phyloP scores from a whole-genome alignment of 2,113 vertebrate species.

The Neodontobutis hainanensis region DNA sequence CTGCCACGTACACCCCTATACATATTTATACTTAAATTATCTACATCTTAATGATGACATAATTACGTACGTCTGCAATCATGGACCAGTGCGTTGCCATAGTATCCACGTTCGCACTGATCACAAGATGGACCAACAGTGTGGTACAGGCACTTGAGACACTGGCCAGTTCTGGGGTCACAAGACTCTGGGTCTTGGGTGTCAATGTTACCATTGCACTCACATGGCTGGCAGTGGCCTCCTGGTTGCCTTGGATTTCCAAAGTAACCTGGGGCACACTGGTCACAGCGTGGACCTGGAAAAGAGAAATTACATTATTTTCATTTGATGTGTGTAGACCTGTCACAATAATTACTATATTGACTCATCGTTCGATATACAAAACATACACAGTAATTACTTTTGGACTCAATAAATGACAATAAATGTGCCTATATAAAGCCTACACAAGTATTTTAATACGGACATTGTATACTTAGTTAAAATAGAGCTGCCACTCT shows the following conservation, averaged over 20 bases:
- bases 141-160: slow-evolving; percentile 84
- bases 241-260: slow-evolving; percentile 74
- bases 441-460: too few relatives aligned
- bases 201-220: slow-evolving; percentile 87
- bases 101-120: slow-evolving; percentile 82
- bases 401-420: too few relatives aligned
- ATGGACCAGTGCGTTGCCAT: slow-evolving; percentile 80
- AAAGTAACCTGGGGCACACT: slow-evolving; percentile 84
- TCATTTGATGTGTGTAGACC: too few relatives aligned
- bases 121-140: slow-evolving; percentile 78
- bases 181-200: slow-evolving; percentile 81
- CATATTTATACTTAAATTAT: neutral
- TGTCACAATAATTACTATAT: too few relatives aligned
- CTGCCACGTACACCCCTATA: too few relatives aligned
- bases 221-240: slow-evolving; percentile 79
- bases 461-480: too few relatives aligned
- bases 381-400: too few relatives aligned
- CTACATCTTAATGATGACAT: neutral
- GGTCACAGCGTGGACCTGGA: slow-evolving; percentile 83
- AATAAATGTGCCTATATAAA: too few relatives aligned
- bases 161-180: slow-evolving; percentile 80
- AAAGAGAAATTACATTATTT: neutral
- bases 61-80: slow-evolving; percentile 84
- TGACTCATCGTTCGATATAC: too few relatives aligned
- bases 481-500: too few relatives aligned